Percentiles rank a stretch among this genome's conserved stretches.
These are phyloP conservation scores for Callorhinus ursinus DNA, from an alignment of 2,113 vertebrate genomes.

Conservation along the genomic window DNA sequence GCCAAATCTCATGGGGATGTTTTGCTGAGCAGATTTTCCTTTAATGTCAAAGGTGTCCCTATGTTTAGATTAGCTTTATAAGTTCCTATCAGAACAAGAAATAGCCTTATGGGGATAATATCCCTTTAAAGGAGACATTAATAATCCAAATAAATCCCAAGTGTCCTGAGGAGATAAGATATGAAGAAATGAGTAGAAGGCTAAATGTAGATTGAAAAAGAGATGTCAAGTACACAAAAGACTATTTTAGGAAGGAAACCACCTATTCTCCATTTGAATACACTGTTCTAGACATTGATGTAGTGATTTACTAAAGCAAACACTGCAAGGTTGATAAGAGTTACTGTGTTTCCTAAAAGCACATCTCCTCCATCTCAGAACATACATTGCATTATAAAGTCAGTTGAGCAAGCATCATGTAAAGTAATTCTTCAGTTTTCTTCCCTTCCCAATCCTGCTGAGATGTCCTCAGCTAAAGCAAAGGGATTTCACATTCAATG, in stretches of 20 bases:
- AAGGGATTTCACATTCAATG: background rate
- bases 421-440: conserved; percentile 10
- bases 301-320: conserved; percentile 4
- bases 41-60: background rate
- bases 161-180: conserved; percentile 61
- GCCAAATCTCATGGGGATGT: background rate
- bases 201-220: background rate
- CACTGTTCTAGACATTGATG: background rate
- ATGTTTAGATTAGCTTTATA: conserved; percentile 32
- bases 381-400: background rate
- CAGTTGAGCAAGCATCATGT: background rate
- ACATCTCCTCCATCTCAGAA: background rate
- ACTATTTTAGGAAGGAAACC: background rate
- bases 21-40: conserved; percentile 19
- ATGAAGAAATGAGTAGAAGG: conserved; percentile 44
- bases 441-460: background rate
- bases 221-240: conserved; percentile 33
- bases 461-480: background rate
- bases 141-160: conserved; percentile 54
- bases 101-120: conserved; percentile 2
- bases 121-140: conserved; percentile 45
- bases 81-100: background rate
- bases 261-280: conserved; percentile 23
- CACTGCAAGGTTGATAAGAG: background rate
- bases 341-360: conserved; percentile 19